These are phyloP conservation scores for Fulmarus glacialis DNA, from an alignment of 2,113 vertebrate genomes.

Conservation along the genomic window DNA sequence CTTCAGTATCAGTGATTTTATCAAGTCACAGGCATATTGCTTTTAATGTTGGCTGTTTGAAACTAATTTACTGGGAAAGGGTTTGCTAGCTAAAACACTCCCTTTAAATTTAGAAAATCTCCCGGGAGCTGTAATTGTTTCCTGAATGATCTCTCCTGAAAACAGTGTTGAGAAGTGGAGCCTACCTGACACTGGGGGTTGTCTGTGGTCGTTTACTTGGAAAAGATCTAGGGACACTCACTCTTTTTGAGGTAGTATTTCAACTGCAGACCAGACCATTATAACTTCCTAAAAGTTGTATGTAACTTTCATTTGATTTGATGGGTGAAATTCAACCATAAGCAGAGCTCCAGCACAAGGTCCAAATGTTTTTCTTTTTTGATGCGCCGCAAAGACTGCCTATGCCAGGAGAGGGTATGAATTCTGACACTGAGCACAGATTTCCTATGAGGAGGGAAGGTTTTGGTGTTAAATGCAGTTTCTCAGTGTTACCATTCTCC, in stretches of 20 bases:
- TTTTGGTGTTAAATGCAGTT: background rate
- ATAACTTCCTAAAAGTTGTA: background rate
- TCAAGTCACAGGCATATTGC: background rate
- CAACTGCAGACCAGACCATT: background rate
- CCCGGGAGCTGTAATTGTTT: background rate
- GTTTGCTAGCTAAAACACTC: background rate
- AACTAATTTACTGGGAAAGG: background rate
- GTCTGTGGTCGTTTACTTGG: background rate
- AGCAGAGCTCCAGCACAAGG: constrained; percentile 48
- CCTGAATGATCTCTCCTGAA: background rate
- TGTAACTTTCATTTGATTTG: background rate
- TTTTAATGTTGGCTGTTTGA: background rate
- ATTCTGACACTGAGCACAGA: background rate
- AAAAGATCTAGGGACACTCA: background rate
- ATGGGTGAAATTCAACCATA: background rate
- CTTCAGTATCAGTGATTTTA: background rate
- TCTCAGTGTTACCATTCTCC: background rate
- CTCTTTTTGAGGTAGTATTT: background rate
- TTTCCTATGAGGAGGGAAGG: background rate
- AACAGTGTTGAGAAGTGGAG: background rate
- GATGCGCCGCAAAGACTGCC: background rate
- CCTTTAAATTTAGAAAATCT: background rate
- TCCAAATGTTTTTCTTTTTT: background rate
- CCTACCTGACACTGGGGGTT: background rate
- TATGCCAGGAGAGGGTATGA: background rate